Evolutionary conservation across 2,113 vertebrate species (phyloP).

Genomic region (Callospermophilus lateralis): DNA sequence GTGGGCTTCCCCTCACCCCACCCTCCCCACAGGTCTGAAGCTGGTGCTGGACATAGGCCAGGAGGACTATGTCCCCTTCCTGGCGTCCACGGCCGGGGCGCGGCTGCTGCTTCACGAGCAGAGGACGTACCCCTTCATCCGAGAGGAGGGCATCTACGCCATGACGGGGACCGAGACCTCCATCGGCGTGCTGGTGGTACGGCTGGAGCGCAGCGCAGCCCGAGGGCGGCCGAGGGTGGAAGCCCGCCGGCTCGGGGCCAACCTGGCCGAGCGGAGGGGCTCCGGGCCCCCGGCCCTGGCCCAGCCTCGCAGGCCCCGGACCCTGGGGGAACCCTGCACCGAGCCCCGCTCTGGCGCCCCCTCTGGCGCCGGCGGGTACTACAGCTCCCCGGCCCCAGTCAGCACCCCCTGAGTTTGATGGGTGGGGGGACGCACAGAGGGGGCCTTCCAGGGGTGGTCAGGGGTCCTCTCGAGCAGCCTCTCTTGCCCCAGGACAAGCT

Average conservation of each 20-base stretch:
- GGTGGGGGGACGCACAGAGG: not conserved
- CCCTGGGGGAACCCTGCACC: not conserved
- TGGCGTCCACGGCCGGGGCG: conserved; percentile 87
- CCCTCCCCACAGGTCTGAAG: conserved; percentile 87
- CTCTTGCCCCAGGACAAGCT: conserved; percentile 87
- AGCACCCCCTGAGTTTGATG: rapidly evolving
- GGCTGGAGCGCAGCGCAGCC: not conserved
- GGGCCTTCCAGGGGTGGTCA: not conserved
- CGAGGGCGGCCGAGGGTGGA: not conserved
- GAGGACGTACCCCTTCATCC: conserved; percentile 90
- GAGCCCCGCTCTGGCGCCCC: rapidly evolving
- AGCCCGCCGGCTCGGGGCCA: not conserved
- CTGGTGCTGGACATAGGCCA: conserved; percentile 91
- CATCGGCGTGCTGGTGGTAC: conserved; percentile 91
- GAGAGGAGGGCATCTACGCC: conserved; percentile 90
- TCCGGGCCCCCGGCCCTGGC: not conserved
- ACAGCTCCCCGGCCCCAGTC: not conserved
- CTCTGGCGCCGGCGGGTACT: not conserved
- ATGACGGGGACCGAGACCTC: conserved; percentile 90
- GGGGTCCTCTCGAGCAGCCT: not conserved
- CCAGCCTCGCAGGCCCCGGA: not conserved
- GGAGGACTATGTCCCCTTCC: conserved; percentile 90
- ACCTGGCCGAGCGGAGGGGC: rapidly evolving
- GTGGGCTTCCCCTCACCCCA: rapidly evolving
- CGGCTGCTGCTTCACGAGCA: conserved; percentile 90